Evolutionary conservation across 2,113 vertebrate genomes (phyloP).

Genomic region (Axis porcinus): DNA sequence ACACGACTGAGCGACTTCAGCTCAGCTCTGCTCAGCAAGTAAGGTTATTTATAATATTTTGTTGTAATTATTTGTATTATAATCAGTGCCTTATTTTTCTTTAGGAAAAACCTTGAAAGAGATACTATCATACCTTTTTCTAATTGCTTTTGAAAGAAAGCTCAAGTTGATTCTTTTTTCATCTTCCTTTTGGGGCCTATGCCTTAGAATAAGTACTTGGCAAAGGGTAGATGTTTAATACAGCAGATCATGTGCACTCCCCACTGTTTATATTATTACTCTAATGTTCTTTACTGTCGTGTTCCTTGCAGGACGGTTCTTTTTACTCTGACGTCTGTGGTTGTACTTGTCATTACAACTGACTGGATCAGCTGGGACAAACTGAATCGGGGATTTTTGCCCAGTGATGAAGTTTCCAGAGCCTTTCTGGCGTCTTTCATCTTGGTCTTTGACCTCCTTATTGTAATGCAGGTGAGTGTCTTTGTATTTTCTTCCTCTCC

Average conservation of each 20-base stretch:
- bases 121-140: neutral
- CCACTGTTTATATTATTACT: neutral
- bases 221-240: neutral
- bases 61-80: neutral
- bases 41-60: neutral
- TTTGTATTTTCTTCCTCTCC: constrained; percentile 60
- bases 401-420: constrained; percentile 97
- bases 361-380: constrained; percentile 99
- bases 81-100: neutral
- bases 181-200: constrained; percentile 31
- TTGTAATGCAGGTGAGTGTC: constrained; percentile 96
- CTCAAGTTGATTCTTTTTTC: neutral
- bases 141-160: constrained; percentile 49
- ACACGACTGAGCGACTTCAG: too few species aligned
- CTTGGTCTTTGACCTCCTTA: constrained; percentile 99
- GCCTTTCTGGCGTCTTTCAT: constrained; percentile 99
- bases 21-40: neutral
- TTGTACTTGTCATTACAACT: constrained; percentile 96
- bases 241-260: neutral
- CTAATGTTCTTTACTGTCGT: constrained; percentile 10
- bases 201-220: neutral
- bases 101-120: neutral
- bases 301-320: constrained; percentile 90
- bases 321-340: constrained; percentile 93
- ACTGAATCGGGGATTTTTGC: constrained; percentile 96